A percentile compares a stretch with the other conserved stretches of the same genome.
Conservation (phyloP, 2,888 invertebrate genomes). For the Notodonta ziczac region DNA sequence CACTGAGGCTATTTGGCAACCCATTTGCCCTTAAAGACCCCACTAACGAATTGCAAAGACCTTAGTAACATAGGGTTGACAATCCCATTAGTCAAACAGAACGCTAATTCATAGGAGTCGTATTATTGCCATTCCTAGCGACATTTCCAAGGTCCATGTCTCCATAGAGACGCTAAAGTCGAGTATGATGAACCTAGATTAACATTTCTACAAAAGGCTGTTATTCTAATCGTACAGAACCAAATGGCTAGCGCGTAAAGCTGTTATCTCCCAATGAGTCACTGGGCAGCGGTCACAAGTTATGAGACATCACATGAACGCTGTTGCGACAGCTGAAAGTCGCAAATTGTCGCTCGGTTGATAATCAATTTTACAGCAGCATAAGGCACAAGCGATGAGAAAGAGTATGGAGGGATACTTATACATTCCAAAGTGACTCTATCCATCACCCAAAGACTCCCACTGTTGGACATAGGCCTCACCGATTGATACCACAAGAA, state of each 20-base stretch:
- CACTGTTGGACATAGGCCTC: too few species aligned
- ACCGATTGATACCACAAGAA: too few species aligned
- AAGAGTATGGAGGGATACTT: not conserved
- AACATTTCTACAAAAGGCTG: slow-evolving; percentile 18
- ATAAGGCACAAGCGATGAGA: not conserved
- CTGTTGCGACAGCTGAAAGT: slow-evolving; percentile 42
- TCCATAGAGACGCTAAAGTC: too few species aligned
- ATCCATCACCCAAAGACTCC: too few species aligned
- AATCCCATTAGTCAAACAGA: too few species aligned
- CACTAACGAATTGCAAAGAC: too few species aligned
- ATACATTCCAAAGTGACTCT: not conserved
- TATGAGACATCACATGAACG: slow-evolving; percentile 37
- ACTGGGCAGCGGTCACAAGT: slow-evolving; percentile 23
- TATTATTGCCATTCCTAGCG: too few species aligned
- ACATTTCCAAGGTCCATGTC: too few species aligned
- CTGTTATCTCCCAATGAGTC: slow-evolving; percentile 36
- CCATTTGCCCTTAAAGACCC: too few species aligned
- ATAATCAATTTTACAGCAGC: slow-evolving; percentile 19
- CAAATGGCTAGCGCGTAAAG: slow-evolving; percentile 20
- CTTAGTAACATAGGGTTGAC: too few species aligned
- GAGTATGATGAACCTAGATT: slow-evolving; percentile 15
- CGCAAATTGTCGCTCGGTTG: slow-evolving; percentile 42
- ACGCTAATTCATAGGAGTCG: too few species aligned
- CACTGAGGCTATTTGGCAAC: too few species aligned
- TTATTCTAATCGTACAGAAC: slow-evolving; percentile 7